Percentiles rank a stretch among this genome's conserved stretches.
Conservation (phyloP, 2,113 vertebrate species). For the Mohoua ochrocephala region DNA sequence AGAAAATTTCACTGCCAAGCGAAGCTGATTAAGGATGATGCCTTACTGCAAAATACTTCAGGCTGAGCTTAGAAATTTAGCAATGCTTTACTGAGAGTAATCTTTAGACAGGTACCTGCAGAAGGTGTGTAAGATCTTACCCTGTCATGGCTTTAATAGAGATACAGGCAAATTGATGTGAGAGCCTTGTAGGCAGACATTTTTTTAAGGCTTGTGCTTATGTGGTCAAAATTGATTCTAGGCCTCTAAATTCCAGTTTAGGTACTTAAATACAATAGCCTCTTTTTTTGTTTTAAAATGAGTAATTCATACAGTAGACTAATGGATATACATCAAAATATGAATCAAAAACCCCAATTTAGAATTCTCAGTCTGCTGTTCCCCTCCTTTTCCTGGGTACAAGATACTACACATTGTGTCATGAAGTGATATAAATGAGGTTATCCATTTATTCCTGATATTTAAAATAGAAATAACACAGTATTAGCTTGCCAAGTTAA, state of each 20-base stretch:
- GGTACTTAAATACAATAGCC: background rate
- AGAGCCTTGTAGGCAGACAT: background rate
- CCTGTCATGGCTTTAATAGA: background rate
- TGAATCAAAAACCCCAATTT: fast-evolving
- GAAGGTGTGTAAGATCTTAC: background rate
- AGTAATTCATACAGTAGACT: background rate
- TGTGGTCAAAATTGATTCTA: background rate
- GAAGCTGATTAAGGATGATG: background rate
- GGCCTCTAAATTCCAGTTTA: background rate
- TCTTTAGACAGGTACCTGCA: background rate
- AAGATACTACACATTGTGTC: background rate
- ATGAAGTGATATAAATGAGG: background rate
- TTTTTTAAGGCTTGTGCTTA: background rate
- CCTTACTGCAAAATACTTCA: background rate
- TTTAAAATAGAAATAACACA: background rate
- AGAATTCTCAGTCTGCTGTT: background rate
- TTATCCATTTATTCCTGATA: background rate
- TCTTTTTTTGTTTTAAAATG: background rate
- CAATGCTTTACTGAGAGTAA: background rate
- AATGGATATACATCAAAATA: background rate
- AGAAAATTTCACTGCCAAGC: background rate
- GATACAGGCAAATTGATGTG: background rate
- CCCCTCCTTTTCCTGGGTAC: background rate
- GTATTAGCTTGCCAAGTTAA: background rate
- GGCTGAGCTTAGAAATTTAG: background rate